phyloP scores from a whole-genome alignment of 2,113 vertebrate species.

The Synchiropus splendidus region DNA sequence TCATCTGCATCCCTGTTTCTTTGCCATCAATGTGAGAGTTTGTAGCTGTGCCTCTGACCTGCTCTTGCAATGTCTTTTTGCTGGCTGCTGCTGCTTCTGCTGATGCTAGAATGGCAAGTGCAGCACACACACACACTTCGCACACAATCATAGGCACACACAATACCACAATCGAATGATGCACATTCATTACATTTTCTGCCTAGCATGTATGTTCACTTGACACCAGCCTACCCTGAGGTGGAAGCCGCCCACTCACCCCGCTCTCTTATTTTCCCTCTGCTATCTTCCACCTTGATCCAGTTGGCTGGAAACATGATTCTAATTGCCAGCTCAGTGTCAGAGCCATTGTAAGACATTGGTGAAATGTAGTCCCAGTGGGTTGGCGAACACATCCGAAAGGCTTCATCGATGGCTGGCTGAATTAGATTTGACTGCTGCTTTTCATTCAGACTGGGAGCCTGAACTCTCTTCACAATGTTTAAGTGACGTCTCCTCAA shows the following conservation, averaged over 20 bases:
- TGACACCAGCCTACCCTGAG: constrained; percentile 53
- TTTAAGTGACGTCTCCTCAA: too few relatives aligned
- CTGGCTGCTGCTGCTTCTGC: constrained; percentile 11
- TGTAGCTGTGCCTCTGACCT: constrained; percentile 26
- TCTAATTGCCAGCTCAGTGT: constrained; percentile 44
- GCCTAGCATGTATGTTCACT: constrained; percentile 44
- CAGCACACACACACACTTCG: constrained; percentile 10
- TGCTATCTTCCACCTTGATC: constrained; percentile 47
- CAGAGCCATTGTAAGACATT: constrained; percentile 6
- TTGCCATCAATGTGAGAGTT: constrained; percentile 27
- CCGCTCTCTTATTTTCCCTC: constrained; percentile 5
- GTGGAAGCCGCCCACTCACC: constrained; percentile 50
- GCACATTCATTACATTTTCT: constrained; percentile 54
- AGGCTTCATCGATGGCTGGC: too few relatives aligned
- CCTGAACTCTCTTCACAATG: too few relatives aligned
- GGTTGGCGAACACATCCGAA: too few relatives aligned
- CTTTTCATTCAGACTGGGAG: too few relatives aligned
- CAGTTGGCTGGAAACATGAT: constrained; percentile 38
- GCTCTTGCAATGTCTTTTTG: not conserved
- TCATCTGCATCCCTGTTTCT: constrained; percentile 4
- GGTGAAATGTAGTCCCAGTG: too few relatives aligned
- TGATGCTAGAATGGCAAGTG: constrained; percentile 49
- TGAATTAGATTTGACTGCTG: too few relatives aligned
- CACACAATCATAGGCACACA: constrained; percentile 13
- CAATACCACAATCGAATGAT: constrained; percentile 27